A percentile compares a stretch with the other conserved stretches of the same genome.
phyloP scores from a whole-genome alignment of 2,888 invertebrate genomes.

The Pecten maximus region DNA sequence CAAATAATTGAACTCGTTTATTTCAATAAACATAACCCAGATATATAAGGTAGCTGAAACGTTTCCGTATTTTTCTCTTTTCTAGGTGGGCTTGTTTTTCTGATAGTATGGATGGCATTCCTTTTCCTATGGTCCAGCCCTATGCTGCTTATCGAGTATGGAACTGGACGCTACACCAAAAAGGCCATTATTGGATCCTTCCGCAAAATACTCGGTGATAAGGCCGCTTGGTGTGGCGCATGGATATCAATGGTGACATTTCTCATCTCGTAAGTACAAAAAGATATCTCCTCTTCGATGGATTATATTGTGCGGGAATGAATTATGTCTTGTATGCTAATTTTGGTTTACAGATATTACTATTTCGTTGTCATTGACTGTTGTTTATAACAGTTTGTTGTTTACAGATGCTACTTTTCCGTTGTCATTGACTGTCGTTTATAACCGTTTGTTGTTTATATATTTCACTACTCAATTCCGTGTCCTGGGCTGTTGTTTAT shows the following conservation, averaged over 20 bases:
- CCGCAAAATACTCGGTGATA: slow-evolving; percentile 69
- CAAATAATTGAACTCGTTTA: no score
- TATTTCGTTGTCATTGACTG: no score
- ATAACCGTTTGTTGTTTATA: no score
- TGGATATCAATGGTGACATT: slow-evolving; percentile 78
- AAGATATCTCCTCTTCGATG: neutral
- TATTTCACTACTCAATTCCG: neutral
- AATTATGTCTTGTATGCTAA: neutral
- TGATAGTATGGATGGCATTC: slow-evolving; percentile 77
- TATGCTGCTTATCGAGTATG: slow-evolving; percentile 78
- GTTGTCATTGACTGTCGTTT: no score
- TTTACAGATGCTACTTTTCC: no score
- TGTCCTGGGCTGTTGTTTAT: neutral
- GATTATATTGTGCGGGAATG: neutral
- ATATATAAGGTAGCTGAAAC: neutral
- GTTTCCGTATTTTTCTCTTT: neutral
- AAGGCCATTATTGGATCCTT: slow-evolving; percentile 76
- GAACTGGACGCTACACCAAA: slow-evolving; percentile 76
- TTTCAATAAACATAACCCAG: no score
- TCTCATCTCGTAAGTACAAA: slow-evolving; percentile 71
- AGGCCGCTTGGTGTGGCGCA: slow-evolving; percentile 77
- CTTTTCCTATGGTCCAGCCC: slow-evolving; percentile 79
- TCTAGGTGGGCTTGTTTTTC: slow-evolving; percentile 77
- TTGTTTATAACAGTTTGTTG: no score
- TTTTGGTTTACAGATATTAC: no score